These are phyloP conservation scores for Amiota communis DNA, from an alignment of 2,888 invertebrate genomes.

Conservation along the genomic window DNA sequence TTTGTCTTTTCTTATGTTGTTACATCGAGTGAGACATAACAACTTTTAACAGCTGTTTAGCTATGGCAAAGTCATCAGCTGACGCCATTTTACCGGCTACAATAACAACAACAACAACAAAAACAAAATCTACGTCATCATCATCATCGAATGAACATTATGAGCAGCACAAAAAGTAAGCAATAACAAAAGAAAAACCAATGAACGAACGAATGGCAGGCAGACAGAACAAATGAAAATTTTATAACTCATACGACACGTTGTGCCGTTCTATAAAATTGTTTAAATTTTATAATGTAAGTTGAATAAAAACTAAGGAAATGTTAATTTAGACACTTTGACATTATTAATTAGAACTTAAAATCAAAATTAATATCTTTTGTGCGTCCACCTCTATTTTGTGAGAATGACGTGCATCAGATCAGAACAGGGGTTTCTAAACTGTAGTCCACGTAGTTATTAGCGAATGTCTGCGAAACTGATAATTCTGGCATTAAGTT, in stretches of 20 bases:
- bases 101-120: conserved; percentile 40
- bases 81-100: conserved; percentile 32
- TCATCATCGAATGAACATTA: conserved; percentile 8
- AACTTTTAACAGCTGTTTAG: conserved; percentile 55
- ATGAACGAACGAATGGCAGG: not conserved
- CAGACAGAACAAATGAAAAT: not conserved
- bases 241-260: conserved; percentile 43
- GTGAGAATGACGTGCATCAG: too few species aligned
- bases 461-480: too few species aligned
- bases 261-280: conserved; percentile 17
- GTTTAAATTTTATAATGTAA: conserved; percentile 1
- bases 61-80: conserved; percentile 54
- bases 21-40: not conserved
- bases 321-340: conserved; percentile 33
- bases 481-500: not conserved
- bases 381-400: conserved; percentile 9
- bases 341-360: conserved; percentile 31
- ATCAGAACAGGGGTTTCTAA: conserved; percentile 22
- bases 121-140: conserved; percentile 50
- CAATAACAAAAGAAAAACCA: not conserved
- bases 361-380: conserved; percentile 52
- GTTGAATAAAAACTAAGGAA: not conserved
- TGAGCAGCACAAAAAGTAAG: not conserved
- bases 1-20: not conserved
- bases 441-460: conserved; percentile 22